A percentile compares a stretch with the other conserved stretches of the same genome.
Evolutionary conservation across 1,140 invertebrate genomes (phyloP).

Genomic region (Camponotus vicinus): DNA sequence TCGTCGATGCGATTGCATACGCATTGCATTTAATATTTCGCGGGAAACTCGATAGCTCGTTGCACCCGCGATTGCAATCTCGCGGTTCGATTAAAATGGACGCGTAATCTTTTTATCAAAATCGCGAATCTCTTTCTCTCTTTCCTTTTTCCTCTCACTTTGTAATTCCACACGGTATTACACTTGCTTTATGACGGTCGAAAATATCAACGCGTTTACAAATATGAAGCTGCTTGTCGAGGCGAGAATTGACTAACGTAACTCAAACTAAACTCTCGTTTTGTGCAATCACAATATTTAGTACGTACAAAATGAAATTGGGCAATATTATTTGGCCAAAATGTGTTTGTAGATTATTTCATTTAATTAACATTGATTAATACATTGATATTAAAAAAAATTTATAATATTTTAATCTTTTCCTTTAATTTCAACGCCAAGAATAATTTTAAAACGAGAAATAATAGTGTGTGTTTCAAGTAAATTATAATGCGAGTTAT

Average conservation of each 20-base stretch:
- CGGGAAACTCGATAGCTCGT: constrained; percentile 54
- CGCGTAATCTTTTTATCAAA: constrained; percentile 61
- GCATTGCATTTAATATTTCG: constrained; percentile 62
- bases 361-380: too few relatives aligned
- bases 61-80: constrained; percentile 59
- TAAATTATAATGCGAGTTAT: too few relatives aligned
- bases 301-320: constrained; percentile 8
- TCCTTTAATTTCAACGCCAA: neutral
- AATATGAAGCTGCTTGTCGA: constrained; percentile 26
- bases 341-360: neutral
- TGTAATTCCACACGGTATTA: constrained; percentile 42
- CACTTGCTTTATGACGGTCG: constrained; percentile 44
- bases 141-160: constrained; percentile 12
- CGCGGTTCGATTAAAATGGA: constrained; percentile 58
- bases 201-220: constrained; percentile 53
- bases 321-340: neutral
- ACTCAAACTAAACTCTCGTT: constrained; percentile 12
- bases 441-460: neutral
- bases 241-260: constrained; percentile 45
- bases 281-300: neutral
- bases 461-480: neutral
- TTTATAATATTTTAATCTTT: neutral
- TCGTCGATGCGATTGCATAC: constrained; percentile 52
- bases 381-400: neutral
- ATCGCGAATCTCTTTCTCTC: constrained; percentile 34